A percentile compares a stretch with the other conserved stretches of the same genome.
Conservation (phyloP, 2,797 vertebrate species). For the Gadopsis bispinosus region DNA sequence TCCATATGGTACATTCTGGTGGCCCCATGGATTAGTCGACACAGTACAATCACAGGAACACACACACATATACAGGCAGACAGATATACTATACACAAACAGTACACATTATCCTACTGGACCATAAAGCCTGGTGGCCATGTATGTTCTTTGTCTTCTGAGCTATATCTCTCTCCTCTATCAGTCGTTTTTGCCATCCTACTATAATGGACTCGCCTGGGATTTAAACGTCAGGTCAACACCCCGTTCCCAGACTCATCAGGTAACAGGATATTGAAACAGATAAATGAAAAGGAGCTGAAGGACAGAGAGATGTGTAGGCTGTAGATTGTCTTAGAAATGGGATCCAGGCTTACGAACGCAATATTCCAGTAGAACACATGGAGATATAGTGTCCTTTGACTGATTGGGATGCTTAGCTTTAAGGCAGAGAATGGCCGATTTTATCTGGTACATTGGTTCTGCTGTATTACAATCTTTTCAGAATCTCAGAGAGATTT, state of each 20-base stretch:
- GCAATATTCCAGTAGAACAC: constrained; percentile 57
- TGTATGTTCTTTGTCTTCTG: constrained; percentile 77
- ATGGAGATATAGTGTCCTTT: constrained; percentile 56
- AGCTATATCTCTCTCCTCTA: constrained; percentile 72
- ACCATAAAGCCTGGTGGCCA: constrained; percentile 70
- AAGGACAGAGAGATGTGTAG: constrained; percentile 63
- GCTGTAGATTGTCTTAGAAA: constrained; percentile 53
- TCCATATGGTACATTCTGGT: constrained; percentile 48
- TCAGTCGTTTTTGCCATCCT: constrained; percentile 74
- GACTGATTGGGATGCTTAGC: constrained; percentile 65
- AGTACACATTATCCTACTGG: constrained; percentile 41
- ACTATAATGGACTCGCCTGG: constrained; percentile 74
- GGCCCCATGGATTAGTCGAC: constrained; percentile 52
- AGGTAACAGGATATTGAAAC: constrained; percentile 82
- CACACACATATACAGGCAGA: constrained; percentile 25
- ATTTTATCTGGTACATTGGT: constrained; percentile 58
- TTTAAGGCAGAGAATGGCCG: constrained; percentile 31
- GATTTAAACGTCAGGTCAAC: constrained; percentile 81
- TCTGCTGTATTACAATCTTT: constrained; percentile 31
- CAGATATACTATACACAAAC: constrained; percentile 32
- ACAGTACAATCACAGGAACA: constrained; percentile 37
- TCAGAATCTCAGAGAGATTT: constrained; percentile 37
- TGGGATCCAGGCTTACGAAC: constrained; percentile 32
- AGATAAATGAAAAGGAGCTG: constrained; percentile 77
- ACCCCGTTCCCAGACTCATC: constrained; percentile 71